These are phyloP conservation scores for Corbicula japonica DNA, from an alignment of 2,888 invertebrate species.

Conservation along the genomic window DNA sequence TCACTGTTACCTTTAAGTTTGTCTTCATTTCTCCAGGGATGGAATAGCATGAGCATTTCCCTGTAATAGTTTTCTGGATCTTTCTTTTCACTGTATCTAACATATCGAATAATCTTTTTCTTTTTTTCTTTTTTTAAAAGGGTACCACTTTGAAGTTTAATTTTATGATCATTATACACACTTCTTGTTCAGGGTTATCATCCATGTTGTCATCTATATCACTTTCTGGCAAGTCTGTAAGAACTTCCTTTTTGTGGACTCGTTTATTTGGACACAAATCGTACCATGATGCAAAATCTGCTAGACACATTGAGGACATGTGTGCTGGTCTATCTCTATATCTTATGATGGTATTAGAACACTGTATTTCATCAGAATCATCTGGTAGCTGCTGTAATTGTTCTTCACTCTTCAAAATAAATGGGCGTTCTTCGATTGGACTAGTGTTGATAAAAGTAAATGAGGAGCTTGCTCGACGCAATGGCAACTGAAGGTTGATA, in stretches of 20 bases:
- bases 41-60: conserved; percentile 70
- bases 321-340: conserved; percentile 13
- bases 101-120: conserved; percentile 26
- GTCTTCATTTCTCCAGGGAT: conserved; percentile 76
- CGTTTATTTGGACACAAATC: conserved; percentile 1
- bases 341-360: conserved; percentile 28
- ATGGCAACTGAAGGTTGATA: conserved; percentile 15
- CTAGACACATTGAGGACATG: conserved; percentile 10
- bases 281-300: conserved; percentile 28
- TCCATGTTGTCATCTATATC: conserved; percentile 25
- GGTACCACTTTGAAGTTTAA: conserved; percentile 1
- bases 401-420: conserved; percentile 27
- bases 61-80: conserved; percentile 58
- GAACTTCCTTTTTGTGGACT: conserved; percentile 3
- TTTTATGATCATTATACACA: neutral
- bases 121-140: neutral
- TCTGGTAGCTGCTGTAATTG: conserved; percentile 25
- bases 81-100: conserved; percentile 65
- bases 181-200: conserved; percentile 5
- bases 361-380: conserved; percentile 37
- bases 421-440: conserved; percentile 31
- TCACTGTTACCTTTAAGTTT: conserved; percentile 35
- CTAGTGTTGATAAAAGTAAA: conserved; percentile 38
- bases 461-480: neutral
- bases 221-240: conserved; percentile 12